These are phyloP conservation scores for Ficedula albicollis DNA, from an alignment of 2,797 vertebrate genomes.

Conservation along the genomic window DNA sequence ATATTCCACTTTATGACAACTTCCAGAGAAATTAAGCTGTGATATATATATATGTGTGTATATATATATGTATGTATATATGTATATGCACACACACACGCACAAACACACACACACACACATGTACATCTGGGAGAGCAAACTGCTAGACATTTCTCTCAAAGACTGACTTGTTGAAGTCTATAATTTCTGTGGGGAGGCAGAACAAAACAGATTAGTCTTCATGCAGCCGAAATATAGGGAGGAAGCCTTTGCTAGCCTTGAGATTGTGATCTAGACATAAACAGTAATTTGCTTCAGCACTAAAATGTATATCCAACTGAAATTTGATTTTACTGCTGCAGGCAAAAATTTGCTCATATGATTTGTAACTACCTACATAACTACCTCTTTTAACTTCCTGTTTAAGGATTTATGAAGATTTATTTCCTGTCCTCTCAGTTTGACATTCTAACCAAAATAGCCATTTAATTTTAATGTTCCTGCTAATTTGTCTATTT, in stretches of 20 bases:
- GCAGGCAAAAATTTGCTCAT: conserved; percentile 27
- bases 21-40: not conserved
- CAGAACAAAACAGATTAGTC: not conserved
- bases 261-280: conserved; percentile 57
- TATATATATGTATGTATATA: not conserved
- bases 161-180: not conserved
- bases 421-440: conserved; percentile 30
- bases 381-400: conserved; percentile 17
- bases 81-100: not conserved
- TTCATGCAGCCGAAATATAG: not conserved
- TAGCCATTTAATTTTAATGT: not conserved
- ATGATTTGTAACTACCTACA: conserved; percentile 20
- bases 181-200: not conserved
- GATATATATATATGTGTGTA: no score
- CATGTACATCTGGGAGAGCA: not conserved
- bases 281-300: conserved; percentile 58
- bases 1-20: not conserved
- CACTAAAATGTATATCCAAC: not conserved
- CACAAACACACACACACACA: fast-evolving
- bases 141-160: not conserved
- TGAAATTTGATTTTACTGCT: conserved; percentile 51
- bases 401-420: conserved; percentile 39
- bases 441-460: conserved; percentile 35
- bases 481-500: conserved; percentile 31
- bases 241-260: not conserved